Evolutionary conservation across 2,113 vertebrate genomes (phyloP).

Genomic region (Urocitellus parryii): DNA sequence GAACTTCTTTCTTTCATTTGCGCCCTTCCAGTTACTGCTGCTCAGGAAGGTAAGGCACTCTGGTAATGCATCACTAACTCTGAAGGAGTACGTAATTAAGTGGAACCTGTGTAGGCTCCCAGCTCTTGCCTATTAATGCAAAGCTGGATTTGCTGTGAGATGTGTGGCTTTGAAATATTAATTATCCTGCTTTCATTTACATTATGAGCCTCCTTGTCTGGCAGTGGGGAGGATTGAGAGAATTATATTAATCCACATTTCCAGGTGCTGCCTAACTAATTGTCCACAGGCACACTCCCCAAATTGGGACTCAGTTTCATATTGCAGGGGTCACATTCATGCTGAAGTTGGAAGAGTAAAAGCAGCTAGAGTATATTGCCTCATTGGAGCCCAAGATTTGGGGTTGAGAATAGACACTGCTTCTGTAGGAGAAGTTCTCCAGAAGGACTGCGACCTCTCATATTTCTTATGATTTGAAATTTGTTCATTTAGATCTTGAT

Average conservation of each 20-base stretch:
- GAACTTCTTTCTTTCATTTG: conserved; percentile 17
- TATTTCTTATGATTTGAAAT: not conserved
- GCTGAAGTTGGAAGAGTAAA: not conserved
- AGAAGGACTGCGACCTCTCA: not conserved
- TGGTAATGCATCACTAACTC: not conserved
- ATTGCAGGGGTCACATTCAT: not conserved
- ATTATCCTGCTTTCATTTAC: not conserved
- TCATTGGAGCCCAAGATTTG: not conserved
- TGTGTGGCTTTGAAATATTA: not conserved
- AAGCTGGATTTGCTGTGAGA: not conserved
- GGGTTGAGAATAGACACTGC: not conserved
- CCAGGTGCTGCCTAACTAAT: not conserved
- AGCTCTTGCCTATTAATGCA: not conserved
- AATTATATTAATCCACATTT: not conserved
- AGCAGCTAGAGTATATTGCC: not conserved
- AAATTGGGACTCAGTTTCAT: not conserved
- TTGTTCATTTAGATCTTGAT: not conserved
- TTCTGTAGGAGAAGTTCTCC: accelerated
- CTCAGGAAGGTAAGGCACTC: not conserved
- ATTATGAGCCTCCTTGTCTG: not conserved
- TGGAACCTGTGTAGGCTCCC: not conserved
- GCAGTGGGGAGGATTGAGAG: not conserved
- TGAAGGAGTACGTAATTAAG: not conserved
- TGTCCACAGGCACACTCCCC: not conserved
- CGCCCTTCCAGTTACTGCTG: not conserved